Evolutionary conservation across 37 sponge, comb jelly and placozoan genomes (phyloP).

Genomic region (Haliclona indistincta): DNA sequence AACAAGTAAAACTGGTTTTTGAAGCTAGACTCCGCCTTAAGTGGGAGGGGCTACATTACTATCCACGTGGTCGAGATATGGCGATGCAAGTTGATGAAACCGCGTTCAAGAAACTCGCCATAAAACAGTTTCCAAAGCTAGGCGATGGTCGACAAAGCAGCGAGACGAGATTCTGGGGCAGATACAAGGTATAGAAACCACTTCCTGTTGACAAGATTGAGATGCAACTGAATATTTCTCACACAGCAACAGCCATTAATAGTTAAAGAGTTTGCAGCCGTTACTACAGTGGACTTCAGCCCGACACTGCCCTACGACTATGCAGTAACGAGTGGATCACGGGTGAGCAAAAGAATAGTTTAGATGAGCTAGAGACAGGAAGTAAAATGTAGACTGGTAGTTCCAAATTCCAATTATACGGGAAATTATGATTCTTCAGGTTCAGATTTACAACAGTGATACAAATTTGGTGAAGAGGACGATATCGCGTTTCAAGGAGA

Average conservation of each 20-base stretch:
- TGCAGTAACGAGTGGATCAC: constrained; percentile 86
- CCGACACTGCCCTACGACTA: constrained; percentile 72
- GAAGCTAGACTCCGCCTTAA: not conserved
- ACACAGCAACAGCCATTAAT: constrained; percentile 80
- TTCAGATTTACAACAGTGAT: constrained; percentile 69
- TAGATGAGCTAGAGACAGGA: not conserved
- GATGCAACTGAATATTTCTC: constrained; percentile 1
- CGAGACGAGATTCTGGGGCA: constrained; percentile 75
- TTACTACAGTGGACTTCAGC: constrained; percentile 75
- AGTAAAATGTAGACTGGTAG: not conserved
- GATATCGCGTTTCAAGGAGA: constrained; percentile 80
- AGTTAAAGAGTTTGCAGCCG: constrained; percentile 69
- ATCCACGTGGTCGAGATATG: not conserved
- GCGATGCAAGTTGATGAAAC: constrained; percentile 7
- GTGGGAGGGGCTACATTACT: too few species aligned
- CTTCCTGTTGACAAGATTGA: not conserved
- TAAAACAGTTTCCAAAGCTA: constrained; percentile 54
- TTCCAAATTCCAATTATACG: not conserved
- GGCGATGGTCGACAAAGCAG: constrained; percentile 17
- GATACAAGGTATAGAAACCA: constrained; percentile 52
- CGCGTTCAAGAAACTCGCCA: constrained; percentile 62
- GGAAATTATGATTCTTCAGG: constrained; percentile 36
- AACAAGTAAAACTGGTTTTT: not conserved
- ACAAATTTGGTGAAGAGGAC: constrained; percentile 68
- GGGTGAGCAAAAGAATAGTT: constrained; percentile 34